Evolutionary conservation across 2,113 vertebrate genomes (phyloP), one percentile per base, ranked within the genome.

Genomic region (Neomonachus schauinslandi): DNA sequence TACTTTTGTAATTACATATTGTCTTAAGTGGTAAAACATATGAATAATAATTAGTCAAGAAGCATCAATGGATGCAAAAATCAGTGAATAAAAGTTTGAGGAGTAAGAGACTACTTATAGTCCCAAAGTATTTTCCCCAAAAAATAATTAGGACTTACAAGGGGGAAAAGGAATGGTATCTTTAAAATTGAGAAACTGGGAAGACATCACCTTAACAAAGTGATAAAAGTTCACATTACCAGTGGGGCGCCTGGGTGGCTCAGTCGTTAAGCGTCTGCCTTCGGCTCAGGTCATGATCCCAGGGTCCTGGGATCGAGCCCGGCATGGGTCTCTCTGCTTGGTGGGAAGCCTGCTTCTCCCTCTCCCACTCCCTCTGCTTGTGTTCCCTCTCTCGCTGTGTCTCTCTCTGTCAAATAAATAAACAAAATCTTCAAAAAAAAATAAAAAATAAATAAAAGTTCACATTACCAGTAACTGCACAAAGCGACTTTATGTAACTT

Each of bases 311-410:
- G 39, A 42, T 42, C 39, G 4, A 4, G 39, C 39, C 39, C 39
- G 1, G 39, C 39, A 42, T 42, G 4, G 5, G 39, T 4, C 39
- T 42, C 39, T 5, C 39, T 42, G 39, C 39, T 4, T 1, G 1
- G 5, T 1, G 39, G 39, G 39, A 42, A 42, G 39, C 39, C 39
- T 42, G 39, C 39, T 42, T 42, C 39, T 42, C 39, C 39, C 39
- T 42, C 39, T 42, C 39, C 39, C 39, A 42, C 39, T 42, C 39
- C 39, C 39, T 5, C 39, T 42, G 39, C 39, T 42, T 42, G 39
- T 42, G 39, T 42, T 42, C 39, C 39, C 39, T 42, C 39, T 42
- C 39, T 42, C 39, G 39, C 39, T 42, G 39, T 42, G 39, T 42
- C 39, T 42, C 39, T 42, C 39, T 42, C 39, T 42, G 39, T 42